Evolutionary conservation across 2,797 vertebrate species (phyloP).

Genomic region (Knipowitschia caucasica): DNA sequence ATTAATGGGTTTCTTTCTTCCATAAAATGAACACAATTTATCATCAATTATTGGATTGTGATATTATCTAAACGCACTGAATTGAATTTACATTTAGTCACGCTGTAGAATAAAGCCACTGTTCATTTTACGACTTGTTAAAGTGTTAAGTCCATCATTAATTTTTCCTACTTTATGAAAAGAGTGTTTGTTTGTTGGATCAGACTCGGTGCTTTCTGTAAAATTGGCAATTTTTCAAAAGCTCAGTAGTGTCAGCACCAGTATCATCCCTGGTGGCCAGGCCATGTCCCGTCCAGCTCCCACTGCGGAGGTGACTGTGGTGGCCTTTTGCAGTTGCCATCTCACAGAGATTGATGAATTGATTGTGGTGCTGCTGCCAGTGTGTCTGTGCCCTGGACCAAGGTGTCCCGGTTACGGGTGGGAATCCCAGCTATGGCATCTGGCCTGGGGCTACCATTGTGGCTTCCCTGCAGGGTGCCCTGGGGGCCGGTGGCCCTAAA

Average conservation of each 20-base stretch:
- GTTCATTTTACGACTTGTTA: slow-evolving; percentile 2
- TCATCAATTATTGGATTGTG: slow-evolving; percentile 10
- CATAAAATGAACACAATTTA: slow-evolving; percentile 1
- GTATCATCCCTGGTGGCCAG: slow-evolving; percentile 70
- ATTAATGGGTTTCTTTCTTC: background rate
- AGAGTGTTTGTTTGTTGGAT: slow-evolving; percentile 16
- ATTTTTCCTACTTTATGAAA: slow-evolving; percentile 8
- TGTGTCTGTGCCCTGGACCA: slow-evolving; percentile 81
- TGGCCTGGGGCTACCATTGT: slow-evolving; percentile 79
- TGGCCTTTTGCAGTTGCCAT: slow-evolving; percentile 71
- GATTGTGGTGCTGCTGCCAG: slow-evolving; percentile 81
- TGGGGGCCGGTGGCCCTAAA: slow-evolving; percentile 74
- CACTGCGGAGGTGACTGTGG: slow-evolving; percentile 66
- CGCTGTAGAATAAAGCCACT: slow-evolving; percentile 2
- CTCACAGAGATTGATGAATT: slow-evolving; percentile 81
- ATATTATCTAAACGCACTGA: slow-evolving; percentile 3
- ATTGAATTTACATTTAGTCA: slow-evolving; percentile 7
- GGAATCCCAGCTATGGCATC: slow-evolving; percentile 84
- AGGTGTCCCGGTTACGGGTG: slow-evolving; percentile 81
- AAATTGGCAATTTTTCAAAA: slow-evolving; percentile 33
- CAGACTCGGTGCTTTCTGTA: slow-evolving; percentile 24
- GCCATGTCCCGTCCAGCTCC: slow-evolving; percentile 58
- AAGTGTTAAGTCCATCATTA: slow-evolving; percentile 14
- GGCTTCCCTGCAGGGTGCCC: slow-evolving; percentile 75
- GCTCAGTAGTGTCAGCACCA: slow-evolving; percentile 31